phyloP scores from a whole-genome alignment of 2,797 vertebrate species.

The Pagetopsis macropterus region DNA sequence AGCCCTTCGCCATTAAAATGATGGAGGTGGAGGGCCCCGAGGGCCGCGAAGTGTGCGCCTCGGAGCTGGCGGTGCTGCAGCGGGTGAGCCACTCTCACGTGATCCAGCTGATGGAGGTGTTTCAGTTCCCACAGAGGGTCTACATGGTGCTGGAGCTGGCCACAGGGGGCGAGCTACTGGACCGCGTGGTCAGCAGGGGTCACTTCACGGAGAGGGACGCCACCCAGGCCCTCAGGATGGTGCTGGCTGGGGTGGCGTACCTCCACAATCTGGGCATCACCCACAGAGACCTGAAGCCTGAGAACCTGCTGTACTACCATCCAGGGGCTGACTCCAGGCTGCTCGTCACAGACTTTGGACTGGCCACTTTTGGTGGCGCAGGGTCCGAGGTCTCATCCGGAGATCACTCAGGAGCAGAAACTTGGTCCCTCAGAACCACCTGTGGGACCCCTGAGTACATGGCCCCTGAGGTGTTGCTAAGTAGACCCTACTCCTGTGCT shows the following conservation, averaged over 20 bases:
- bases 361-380: slow-evolving; percentile 61
- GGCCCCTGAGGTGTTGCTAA: slow-evolving; percentile 76
- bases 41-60: slow-evolving; percentile 69
- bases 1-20: slow-evolving; percentile 82
- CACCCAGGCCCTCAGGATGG: slow-evolving; percentile 71
- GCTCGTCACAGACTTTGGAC: slow-evolving; percentile 77
- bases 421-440: slow-evolving; percentile 48
- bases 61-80: slow-evolving; percentile 73
- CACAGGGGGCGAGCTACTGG: slow-evolving; percentile 76
- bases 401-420: slow-evolving; percentile 18
- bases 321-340: slow-evolving; percentile 74
- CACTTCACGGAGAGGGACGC: slow-evolving; percentile 76
- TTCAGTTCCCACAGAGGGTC: slow-evolving; percentile 70
- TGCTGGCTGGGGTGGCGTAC: slow-evolving; percentile 68
- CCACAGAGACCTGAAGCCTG: slow-evolving; percentile 77
- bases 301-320: slow-evolving; percentile 78
- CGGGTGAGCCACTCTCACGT: slow-evolving; percentile 73
- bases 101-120: slow-evolving; percentile 77
- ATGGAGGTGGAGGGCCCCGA: slow-evolving; percentile 71
- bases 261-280: slow-evolving; percentile 73
- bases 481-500: slow-evolving; percentile 56
- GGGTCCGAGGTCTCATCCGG: neutral
- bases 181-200: slow-evolving; percentile 72
- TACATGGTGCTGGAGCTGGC: slow-evolving; percentile 79
- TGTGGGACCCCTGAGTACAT: slow-evolving; percentile 74